Base-by-base conservation (phyloP, 2,797 vertebrate species). In the Tauraco hartlaubi region DNA sequence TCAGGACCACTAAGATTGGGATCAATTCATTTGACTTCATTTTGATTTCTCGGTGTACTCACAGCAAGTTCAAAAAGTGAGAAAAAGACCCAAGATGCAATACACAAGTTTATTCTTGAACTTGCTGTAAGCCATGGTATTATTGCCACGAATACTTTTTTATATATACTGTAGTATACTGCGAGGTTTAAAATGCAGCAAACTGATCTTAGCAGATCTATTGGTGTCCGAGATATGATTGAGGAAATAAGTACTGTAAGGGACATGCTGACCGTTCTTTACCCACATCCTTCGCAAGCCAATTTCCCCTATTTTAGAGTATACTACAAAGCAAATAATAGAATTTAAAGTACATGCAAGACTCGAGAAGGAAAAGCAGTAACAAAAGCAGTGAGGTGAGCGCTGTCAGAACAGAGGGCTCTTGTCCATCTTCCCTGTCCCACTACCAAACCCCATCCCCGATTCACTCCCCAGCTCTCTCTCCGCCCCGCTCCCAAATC, bases 181-280 rank as follows among this genome's bases (percentile, higher is more conserved):
- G 12, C 15, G 15, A 41, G 39, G 39, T 41, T 41, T 41, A 41
- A 41, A 41, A 41, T 4, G 2, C 8, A 87, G 51, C 35, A 85
- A 89, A 73, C 15, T 48, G 29, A 85, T 52, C 31, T 18, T 18
- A 56, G 26, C 22, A 68, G 48, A 78, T 56, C 20, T 48, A 26
- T 2, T 49, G 52, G 7, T 73, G 5, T 35, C 59, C 48, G 29
- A 52, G 29, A 29, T 12, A 67, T 0, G 0, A 64, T 0, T 25
- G 54, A 80, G 28, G 5, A 44, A 35, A 84, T 76, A 56, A 22
- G 20, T 14, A 46, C 44, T 51, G 11, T 25, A 74, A 52, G 31
- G 48, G 12, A 79, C 29, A 26, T 37, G 33, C 14, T 80, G 56
- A 71, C 33, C 14, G 12, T 51, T 78, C 46, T 25, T 81, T 8